Conservation (phyloP, 2,113 vertebrate species). For the Nothobranchius kuhntae region DNA sequence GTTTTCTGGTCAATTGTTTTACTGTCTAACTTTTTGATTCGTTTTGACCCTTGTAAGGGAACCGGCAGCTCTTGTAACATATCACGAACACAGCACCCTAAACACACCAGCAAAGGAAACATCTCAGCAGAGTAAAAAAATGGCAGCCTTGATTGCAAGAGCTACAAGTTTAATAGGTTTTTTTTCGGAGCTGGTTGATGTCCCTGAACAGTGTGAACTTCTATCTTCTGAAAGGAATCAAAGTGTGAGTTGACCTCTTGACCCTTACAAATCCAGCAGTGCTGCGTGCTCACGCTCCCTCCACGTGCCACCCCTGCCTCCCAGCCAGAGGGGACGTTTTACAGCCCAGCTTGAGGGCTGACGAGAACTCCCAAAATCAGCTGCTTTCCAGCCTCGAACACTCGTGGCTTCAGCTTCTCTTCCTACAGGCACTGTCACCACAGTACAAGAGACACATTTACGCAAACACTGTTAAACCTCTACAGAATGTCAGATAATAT, state of each 20-base stretch:
- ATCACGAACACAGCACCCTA: neutral
- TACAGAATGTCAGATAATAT: slow-evolving; percentile 29
- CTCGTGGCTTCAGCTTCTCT: slow-evolving; percentile 33
- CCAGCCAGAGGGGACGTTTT: slow-evolving; percentile 15
- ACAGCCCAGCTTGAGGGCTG: slow-evolving; percentile 42
- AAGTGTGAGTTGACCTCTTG: slow-evolving; percentile 26
- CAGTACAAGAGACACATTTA: slow-evolving; percentile 57
- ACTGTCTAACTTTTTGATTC: slow-evolving; percentile 36
- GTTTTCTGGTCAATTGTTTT: slow-evolving; percentile 34
- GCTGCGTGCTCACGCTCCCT: slow-evolving; percentile 30
- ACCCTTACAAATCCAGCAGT: slow-evolving; percentile 38
- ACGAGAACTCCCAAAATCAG: slow-evolving; percentile 55
- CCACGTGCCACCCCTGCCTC: slow-evolving; percentile 29
- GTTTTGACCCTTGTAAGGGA: slow-evolving; percentile 10
- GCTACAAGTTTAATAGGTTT: slow-evolving; percentile 73
- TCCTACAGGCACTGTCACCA: slow-evolving; percentile 27
- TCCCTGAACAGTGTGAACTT: neutral
- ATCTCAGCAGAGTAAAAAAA: slow-evolving; percentile 19
- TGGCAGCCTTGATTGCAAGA: slow-evolving; percentile 41
- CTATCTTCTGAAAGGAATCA: neutral
- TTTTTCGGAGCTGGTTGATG: slow-evolving; percentile 56
- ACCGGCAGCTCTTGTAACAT: slow-evolving; percentile 9
- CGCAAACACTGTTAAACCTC: slow-evolving; percentile 46
- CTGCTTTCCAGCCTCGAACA: slow-evolving; percentile 37
- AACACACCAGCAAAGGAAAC: slow-evolving; percentile 2